A percentile compares a stretch with the other conserved stretches of the same genome.
Evolutionary conservation across 1,140 invertebrate species (phyloP).

Genomic region (Drosophila truncata): DNA sequence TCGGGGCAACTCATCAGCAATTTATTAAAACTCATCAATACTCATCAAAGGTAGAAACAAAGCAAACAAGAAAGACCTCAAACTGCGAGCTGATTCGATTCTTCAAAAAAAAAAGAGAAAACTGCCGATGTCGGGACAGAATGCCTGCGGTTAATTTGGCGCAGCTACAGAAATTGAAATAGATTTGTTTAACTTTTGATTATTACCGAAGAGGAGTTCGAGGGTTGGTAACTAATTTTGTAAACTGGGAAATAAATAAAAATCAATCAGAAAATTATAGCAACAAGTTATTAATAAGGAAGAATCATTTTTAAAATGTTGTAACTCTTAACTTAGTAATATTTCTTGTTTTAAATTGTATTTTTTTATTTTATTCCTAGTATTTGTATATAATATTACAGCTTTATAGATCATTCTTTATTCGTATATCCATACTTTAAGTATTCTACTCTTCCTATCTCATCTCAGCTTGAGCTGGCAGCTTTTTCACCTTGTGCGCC

Average conservation of each 20-base stretch:
- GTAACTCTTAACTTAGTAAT: too few species aligned
- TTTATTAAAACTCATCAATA: conserved; percentile 85
- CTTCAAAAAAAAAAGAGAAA: conserved; percentile 48
- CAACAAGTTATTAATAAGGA: neutral
- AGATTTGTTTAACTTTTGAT: conserved; percentile 65
- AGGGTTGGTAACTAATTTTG: neutral
- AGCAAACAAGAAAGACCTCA: conserved; percentile 39
- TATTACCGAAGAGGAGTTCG: conserved; percentile 2
- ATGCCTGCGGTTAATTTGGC: conserved; percentile 81
- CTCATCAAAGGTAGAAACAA: conserved; percentile 67
- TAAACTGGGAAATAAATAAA: neutral
- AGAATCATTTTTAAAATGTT: neutral
- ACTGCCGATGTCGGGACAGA: conserved; percentile 31
- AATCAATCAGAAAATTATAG: neutral
- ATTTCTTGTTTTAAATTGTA: neutral
- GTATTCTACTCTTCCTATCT: neutral
- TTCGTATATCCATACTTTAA: neutral
- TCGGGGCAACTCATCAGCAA: conserved; percentile 74
- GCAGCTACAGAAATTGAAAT: conserved; percentile 78
- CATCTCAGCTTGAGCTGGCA: conserved; percentile 40
- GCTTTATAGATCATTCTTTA: neutral
- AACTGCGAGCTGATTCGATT: conserved; percentile 45
- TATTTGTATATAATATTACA: neutral
- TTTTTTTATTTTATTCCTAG: neutral
- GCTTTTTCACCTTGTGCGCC: conserved; percentile 66